Base-by-base conservation (phyloP, 2,113 vertebrate genomes). In the Galeopterus variegatus region DNA sequence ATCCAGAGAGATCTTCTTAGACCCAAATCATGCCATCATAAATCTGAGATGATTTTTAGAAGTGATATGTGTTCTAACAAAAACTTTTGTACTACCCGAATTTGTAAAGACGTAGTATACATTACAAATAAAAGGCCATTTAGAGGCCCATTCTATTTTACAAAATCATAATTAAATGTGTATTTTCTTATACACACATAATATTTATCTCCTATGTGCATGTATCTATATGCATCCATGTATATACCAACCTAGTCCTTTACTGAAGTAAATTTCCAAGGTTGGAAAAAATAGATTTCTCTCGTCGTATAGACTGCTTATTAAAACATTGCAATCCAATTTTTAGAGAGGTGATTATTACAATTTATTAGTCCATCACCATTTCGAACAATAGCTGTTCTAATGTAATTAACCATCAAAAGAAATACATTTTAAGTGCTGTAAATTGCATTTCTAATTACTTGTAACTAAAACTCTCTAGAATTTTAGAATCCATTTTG, bases 401-500 rank as follows among this genome's bases (percentile, higher is more conserved):
- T 97, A 75, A 85, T 98, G 92, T 98, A 98, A 98, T 98, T 99
- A 98, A 98, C 96, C 90, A 98, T 58, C 5, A 81, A 95, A 98
- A 98, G 89, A 98, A 99, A 98, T 98, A 93, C 96, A 97, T 98
- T 95, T 89, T 92, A 97, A 95, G 54, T 92, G 88, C 82, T 98
- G 94, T 97, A 97, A 98, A 98, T 98, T 97, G 81, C 67, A 31
- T 98, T 98, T 98, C 98, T 98, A 98, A 98, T 98, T 98, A 98
- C 92, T 97, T 88, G 1, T 98, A 97, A 96, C 96, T 97, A 94
- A 98, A 98, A 98, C 96, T 77, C 98, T 98, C 94, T 97, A 95
- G 90, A 98, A 97, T 97, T 97, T 67, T 73, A 84, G 60, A 97
- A 93, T 54, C 19, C 6, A 18, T n/a, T 97, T 98, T 97, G 65